These are phyloP conservation scores for Whitmania pigra DNA, from an alignment of 1,140 invertebrate species.

Conservation along the genomic window DNA sequence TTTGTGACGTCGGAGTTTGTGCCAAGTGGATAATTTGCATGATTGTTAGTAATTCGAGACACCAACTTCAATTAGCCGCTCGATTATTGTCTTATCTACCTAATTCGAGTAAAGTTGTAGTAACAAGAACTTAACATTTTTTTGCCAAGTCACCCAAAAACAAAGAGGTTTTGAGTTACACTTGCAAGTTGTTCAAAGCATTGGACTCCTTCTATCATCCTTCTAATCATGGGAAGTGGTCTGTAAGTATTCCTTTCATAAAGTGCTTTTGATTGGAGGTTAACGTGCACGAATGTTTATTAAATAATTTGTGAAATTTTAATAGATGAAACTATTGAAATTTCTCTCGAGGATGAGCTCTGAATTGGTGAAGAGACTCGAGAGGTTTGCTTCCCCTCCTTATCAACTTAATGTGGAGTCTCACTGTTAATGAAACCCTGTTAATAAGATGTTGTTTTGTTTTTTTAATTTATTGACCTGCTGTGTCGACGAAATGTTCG, in stretches of 20 bases:
- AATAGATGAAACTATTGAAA: conserved; percentile 31
- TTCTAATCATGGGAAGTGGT: conserved; percentile 70
- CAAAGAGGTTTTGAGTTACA: conserved; percentile 44
- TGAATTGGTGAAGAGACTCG: conserved; percentile 50
- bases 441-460: too few species aligned
- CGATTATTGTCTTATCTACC: too few species aligned
- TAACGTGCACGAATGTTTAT: neutral
- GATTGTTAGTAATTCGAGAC: conserved; percentile 34
- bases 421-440: too few species aligned
- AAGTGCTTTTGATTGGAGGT: neutral
- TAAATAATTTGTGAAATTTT: neutral
- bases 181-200: conserved; percentile 66
- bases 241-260: conserved; percentile 40
- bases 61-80: neutral
- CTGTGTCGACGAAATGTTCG: too few species aligned
- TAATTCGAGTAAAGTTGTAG: too few species aligned
- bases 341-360: conserved; percentile 36
- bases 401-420: neutral
- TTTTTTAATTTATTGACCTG: too few species aligned
- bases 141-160: neutral
- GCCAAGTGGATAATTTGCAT: conserved; percentile 59
- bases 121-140: too few species aligned
- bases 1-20: conserved; percentile 47
- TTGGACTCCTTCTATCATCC: conserved; percentile 78
- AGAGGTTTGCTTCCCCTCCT: conserved; percentile 42